Base-by-base conservation (phyloP, 2,113 vertebrate species). In the Etheostoma spectabile region DNA sequence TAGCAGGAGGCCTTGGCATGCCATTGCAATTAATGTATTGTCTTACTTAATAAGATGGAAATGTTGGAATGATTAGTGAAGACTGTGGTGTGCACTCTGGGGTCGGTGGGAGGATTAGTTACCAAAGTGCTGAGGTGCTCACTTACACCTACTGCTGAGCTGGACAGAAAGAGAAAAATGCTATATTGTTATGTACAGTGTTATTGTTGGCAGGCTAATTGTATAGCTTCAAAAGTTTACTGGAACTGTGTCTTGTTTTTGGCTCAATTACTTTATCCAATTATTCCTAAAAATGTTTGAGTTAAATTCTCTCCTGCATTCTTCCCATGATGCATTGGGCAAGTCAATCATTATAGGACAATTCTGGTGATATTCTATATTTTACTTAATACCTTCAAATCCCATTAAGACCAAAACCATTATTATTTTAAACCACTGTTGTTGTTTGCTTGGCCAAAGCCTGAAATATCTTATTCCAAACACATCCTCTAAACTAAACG, bases 31-130 rank as follows among this genome's bases (percentile, higher is more conserved):
- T 92, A 92, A 92, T 86, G 88, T 89, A 87, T 91, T 93, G 90
- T 93, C 90, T 93, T 91, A 90, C 90, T 74, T 91, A 93, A 92
- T 90, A 88, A 86, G 88, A 83, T 89, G 88, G 86, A 94, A 93
- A 91, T 79, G 74, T 88, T 90, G 88, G 85, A 87, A 66, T 82
- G 86, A 92, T 94, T 93, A 91, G 91, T 77, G 74, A 77, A 71
- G 91, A 88, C 68, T 63, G 86, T 64, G 80, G 69, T 62, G 82
- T 52, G 80, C 61, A 74, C 86, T 86, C 66, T 56, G 73, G 79
- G 76, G 78, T 79, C 62, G 69, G 68, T 33, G 79, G 74, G 82
- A 75, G 80, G 82, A 80, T 86, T 89, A 87, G 82, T 89, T 85
- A 83, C 83, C 71, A 6, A 81, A 80, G 77, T 77, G 80, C 64